These are phyloP conservation scores for Ypsolopha sequella DNA, from an alignment of 2,888 invertebrate species.

Conservation along the genomic window DNA sequence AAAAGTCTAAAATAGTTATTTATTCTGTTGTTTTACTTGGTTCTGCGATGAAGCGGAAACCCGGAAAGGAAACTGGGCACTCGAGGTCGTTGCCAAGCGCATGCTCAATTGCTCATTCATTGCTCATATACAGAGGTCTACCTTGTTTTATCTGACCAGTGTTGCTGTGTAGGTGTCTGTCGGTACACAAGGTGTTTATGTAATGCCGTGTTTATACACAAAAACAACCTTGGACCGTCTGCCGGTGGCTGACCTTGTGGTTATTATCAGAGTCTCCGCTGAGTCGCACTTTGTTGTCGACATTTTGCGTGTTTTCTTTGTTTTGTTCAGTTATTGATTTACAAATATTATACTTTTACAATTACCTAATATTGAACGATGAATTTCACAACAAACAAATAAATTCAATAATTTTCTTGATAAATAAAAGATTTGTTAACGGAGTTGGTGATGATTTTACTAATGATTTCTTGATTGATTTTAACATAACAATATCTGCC, in stretches of 20 bases:
- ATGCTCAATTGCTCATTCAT: too few relatives aligned
- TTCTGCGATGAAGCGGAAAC: background rate
- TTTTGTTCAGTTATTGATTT: too few relatives aligned
- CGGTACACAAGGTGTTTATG: background rate
- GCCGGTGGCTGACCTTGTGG: constrained; percentile 22
- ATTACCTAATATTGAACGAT: too few relatives aligned
- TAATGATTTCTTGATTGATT: background rate
- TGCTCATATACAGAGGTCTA: background rate
- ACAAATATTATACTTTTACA: too few relatives aligned
- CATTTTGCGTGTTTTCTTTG: background rate
- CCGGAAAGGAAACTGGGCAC: background rate
- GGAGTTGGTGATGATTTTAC: background rate
- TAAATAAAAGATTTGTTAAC: too few relatives aligned
- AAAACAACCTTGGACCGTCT: constrained; percentile 53
- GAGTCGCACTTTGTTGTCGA: background rate
- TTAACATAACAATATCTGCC: too few relatives aligned
- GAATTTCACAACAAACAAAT: too few relatives aligned
- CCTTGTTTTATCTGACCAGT: background rate
- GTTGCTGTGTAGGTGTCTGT: background rate
- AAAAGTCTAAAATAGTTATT: constrained; percentile 35
- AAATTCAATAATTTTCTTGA: too few relatives aligned
- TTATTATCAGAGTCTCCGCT: constrained; percentile 5
- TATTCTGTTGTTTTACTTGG: constrained; percentile 24
- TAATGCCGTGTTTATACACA: constrained; percentile 53
- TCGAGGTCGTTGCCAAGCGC: background rate